A percentile compares a stretch with the other conserved stretches of the same genome.
Evolutionary conservation across 2,888 invertebrate genomes (phyloP).

Genomic region (Leptinotarsa tumamoca): DNA sequence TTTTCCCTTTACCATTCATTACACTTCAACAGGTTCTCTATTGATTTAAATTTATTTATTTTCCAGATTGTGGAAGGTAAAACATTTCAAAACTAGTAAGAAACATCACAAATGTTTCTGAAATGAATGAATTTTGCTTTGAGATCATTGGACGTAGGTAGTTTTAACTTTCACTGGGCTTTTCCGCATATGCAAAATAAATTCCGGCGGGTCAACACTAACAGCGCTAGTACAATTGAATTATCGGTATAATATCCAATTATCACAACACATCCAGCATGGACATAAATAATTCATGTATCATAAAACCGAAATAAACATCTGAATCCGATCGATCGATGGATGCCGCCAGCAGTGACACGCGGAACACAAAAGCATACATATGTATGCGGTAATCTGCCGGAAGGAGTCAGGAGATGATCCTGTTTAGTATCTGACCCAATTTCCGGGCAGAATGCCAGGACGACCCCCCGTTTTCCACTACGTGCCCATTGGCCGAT

Average conservation of each 20-base stretch:
- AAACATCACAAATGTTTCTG: no score
- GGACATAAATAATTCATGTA: conserved; percentile 16
- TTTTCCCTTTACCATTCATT: no score
- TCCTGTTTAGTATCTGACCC: conserved; percentile 63
- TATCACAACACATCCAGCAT: not conserved
- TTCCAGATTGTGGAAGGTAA: no score
- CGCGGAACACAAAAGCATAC: conserved; percentile 39
- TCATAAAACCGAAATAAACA: conserved; percentile 41
- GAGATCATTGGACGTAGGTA: no score
- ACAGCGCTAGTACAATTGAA: not conserved
- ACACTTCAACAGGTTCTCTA: no score
- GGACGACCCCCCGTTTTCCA: conserved; percentile 60
- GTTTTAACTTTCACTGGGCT: no score
- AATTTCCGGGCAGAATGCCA: conserved; percentile 62
- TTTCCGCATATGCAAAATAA: no score
- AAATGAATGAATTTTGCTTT: no score
- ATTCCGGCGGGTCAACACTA: not conserved
- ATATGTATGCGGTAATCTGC: conserved; percentile 54
- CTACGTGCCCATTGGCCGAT: conserved; percentile 47
- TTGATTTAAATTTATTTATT: no score
- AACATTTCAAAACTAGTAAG: no score
- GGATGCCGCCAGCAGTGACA: conserved; percentile 35
- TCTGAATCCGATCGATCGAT: conserved; percentile 34
- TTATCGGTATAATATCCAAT: conserved; percentile 9
- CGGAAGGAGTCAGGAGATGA: conserved; percentile 62